Conservation (phyloP, 1,140 invertebrate species). For the Archivesica marissinica region DNA sequence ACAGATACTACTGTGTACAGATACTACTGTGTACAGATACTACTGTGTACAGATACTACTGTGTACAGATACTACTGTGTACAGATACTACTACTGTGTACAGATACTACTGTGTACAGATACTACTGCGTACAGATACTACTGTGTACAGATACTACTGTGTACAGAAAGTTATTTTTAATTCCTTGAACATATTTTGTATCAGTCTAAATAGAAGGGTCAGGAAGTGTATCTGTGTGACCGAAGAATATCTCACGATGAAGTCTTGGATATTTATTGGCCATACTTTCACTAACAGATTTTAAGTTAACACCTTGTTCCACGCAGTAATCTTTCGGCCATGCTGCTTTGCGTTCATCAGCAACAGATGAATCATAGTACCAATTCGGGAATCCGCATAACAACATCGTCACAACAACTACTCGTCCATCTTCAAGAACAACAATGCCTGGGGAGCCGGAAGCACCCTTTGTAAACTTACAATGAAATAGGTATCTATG, state of each 20-base stretch:
- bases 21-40: too few species aligned
- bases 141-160: too few species aligned
- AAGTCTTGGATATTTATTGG: not conserved
- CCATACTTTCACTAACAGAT: not conserved
- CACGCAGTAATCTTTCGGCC: conserved; percentile 22
- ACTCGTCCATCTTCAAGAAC: not conserved
- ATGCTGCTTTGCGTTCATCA: not conserved
- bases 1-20: too few species aligned
- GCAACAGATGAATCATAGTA: not conserved
- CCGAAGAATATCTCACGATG: not conserved
- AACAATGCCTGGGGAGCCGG: conserved; percentile 22
- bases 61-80: too few species aligned
- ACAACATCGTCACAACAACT: conserved; percentile 42
- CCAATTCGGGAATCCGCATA: conserved; percentile 34
- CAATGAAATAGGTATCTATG: conserved; percentile 43
- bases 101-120: too few species aligned
- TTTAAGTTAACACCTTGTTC: conserved; percentile 36
- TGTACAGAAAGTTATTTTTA: too few species aligned
- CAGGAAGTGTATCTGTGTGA: conserved; percentile 1
- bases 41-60: too few species aligned
- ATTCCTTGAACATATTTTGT: too few species aligned
- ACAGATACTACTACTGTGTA: too few species aligned
- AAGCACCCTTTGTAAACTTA: conserved; percentile 10
- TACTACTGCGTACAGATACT: too few species aligned
- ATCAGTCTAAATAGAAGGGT: too few species aligned